These are phyloP conservation scores for Physella acuta DNA, from an alignment of 1,140 invertebrate genomes.

Conservation along the genomic window DNA sequence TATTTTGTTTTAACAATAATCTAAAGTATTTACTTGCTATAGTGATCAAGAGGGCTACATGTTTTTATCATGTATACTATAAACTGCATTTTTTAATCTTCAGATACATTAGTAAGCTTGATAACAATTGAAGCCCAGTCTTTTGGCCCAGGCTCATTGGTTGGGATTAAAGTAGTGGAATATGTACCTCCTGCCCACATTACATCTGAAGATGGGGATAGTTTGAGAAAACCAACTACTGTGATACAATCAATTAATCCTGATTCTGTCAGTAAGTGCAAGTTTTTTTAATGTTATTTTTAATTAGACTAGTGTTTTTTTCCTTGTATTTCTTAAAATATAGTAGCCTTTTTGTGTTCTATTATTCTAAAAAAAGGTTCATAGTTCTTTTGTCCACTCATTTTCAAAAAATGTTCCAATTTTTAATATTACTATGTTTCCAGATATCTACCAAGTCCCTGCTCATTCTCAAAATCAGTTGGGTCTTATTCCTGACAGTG, in stretches of 20 bases:
- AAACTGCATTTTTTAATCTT: constrained; percentile 21
- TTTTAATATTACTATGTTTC: not conserved
- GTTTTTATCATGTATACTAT: too few species aligned
- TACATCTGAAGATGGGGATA: constrained; percentile 40
- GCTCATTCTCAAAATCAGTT: constrained; percentile 11
- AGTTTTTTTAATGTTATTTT: not conserved
- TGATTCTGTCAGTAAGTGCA: constrained; percentile 22
- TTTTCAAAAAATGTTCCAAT: too few species aligned
- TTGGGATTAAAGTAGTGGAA: constrained; percentile 93
- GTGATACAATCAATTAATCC: constrained; percentile 34
- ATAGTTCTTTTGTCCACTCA: too few species aligned
- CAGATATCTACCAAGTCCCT: constrained; percentile 27
- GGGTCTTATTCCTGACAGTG: not conserved
- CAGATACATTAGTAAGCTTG: constrained; percentile 61
- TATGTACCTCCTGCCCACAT: constrained; percentile 43
- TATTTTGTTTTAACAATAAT: not conserved
- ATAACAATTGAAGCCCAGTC: constrained; percentile 78
- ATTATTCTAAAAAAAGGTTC: too few species aligned
- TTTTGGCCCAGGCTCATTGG: constrained; percentile 91
- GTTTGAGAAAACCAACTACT: constrained; percentile 26
- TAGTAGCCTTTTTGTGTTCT: too few species aligned
- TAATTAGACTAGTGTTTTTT: too few species aligned
- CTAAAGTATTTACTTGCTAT: not conserved
- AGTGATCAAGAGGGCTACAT: too few species aligned
- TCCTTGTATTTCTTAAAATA: too few species aligned